Evolutionary conservation across 92 coral and sea anemone species (phyloP).

Genomic region (Umimayanthus kanabou): DNA sequence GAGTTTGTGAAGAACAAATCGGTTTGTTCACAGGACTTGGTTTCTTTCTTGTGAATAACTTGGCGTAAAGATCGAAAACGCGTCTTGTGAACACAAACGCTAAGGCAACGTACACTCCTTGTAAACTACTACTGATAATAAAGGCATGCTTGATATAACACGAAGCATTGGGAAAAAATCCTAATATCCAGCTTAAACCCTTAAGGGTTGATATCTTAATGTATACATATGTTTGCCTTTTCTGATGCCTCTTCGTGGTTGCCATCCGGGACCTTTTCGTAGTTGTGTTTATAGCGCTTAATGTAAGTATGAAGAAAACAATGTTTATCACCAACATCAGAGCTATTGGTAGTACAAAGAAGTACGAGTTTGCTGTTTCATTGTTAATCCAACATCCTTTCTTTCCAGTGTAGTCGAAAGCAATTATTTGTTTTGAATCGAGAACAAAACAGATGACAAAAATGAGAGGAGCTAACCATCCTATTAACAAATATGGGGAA

Average conservation of each 20-base stretch:
- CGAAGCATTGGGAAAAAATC: constrained; percentile 41
- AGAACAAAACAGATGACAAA: constrained; percentile 63
- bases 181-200: constrained; percentile 79
- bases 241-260: constrained; percentile 7
- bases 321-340: constrained; percentile 46
- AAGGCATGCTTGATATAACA: constrained; percentile 45
- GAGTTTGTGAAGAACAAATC: not conserved
- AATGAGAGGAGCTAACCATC: constrained; percentile 64
- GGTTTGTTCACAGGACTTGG: not conserved
- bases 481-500: constrained; percentile 16
- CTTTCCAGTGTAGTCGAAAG: constrained; percentile 59
- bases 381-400: constrained; percentile 72
- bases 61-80: constrained; percentile 25
- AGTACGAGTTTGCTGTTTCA: constrained; percentile 36
- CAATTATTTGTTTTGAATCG: constrained; percentile 56
- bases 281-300: constrained; percentile 41
- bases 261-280: constrained; percentile 44
- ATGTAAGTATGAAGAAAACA: constrained; percentile 62
- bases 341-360: constrained; percentile 59
- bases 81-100: constrained; percentile 46
- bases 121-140: constrained; percentile 21
- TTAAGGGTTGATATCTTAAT: constrained; percentile 63
- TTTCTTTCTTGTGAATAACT: not conserved
- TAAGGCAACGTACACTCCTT: constrained; percentile 37
- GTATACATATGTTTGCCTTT: constrained; percentile 43